phyloP scores from a whole-genome alignment of 2,797 vertebrate genomes.

The Microtus obscurus region DNA sequence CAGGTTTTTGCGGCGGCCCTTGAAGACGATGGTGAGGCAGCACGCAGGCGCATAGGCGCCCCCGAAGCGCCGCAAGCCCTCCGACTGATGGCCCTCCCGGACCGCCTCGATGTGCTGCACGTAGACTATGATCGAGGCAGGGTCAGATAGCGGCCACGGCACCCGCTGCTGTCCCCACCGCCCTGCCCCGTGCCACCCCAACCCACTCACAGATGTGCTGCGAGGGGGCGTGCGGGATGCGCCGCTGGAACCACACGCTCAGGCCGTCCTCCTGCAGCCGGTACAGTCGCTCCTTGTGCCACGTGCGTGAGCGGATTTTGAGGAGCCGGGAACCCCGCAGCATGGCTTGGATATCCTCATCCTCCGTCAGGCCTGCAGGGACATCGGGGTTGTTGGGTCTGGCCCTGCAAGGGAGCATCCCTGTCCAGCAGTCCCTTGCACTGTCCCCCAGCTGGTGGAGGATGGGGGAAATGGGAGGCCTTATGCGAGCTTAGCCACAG shows the following conservation, averaged over 20 bases:
- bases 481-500: background rate
- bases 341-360: constrained; percentile 94
- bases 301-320: constrained; percentile 93
- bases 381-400: background rate
- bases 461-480: rapidly evolving
- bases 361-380: constrained; percentile 91
- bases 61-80: constrained; percentile 91
- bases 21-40: constrained; percentile 96
- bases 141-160: background rate
- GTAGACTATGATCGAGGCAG: constrained; percentile 84
- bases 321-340: constrained; percentile 92
- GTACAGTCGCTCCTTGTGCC: constrained; percentile 92
- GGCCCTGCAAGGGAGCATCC: background rate
- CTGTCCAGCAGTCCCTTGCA: background rate
- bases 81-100: constrained; percentile 90
- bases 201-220: constrained; percentile 93
- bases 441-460: no score
- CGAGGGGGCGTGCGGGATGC: constrained; percentile 88
- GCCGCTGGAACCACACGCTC: constrained; percentile 95
- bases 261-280: constrained; percentile 94
- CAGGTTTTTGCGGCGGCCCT: constrained; percentile 93
- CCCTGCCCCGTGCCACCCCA: background rate
- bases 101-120: constrained; percentile 87
- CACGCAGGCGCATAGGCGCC: constrained; percentile 89
- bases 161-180: rapidly evolving